These are phyloP conservation scores for Ophthalmolycus amberensis DNA, from an alignment of 2,113 vertebrate genomes.

Conservation along the genomic window DNA sequence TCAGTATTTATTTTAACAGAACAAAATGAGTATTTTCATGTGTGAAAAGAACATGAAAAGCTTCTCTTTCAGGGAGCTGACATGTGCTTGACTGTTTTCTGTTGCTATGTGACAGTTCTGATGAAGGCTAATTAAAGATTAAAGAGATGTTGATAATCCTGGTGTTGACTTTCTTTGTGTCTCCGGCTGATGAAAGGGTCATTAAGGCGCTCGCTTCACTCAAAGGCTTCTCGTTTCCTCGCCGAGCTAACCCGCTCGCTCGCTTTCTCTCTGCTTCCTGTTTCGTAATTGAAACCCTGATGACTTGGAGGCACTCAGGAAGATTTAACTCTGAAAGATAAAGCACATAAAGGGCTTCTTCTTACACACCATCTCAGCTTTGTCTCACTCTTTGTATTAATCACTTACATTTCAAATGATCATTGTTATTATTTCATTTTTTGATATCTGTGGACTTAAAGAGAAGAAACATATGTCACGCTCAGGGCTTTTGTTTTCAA, in stretches of 20 bases:
- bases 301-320: not conserved
- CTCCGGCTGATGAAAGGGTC: conserved; percentile 8
- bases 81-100: conserved; percentile 77
- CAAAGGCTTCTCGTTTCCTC: not conserved
- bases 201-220: not conserved
- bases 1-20: conserved; percentile 83
- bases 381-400: not conserved
- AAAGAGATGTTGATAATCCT: conserved; percentile 66
- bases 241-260: not conserved
- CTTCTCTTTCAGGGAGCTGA: conserved; percentile 79
- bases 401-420: not conserved
- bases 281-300: conserved; percentile 16
- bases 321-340: conserved; percentile 27
- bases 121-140: conserved; percentile 79
- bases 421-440: not conserved
- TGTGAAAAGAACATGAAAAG: conserved; percentile 62
- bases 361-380: not conserved
- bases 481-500: too few species aligned
- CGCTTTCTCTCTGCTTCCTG: not conserved
- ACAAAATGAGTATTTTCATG: conserved; percentile 81
- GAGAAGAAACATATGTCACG: not conserved
- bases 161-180: conserved; percentile 48
- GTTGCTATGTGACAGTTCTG: conserved; percentile 84
- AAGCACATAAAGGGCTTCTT: conserved; percentile 6
- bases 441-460: not conserved